Evolutionary conservation across 2,113 vertebrate species (phyloP).

Genomic region (sheep (Ovis aries)): ARS-UI_Ramb_v3.0 NC_056055.1:58472501-58473000

Average conservation of each 20-base stretch:
- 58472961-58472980: accelerated
- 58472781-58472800: not conserved
- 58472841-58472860: not conserved
- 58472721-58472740: not conserved
- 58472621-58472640: not conserved
- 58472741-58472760: not conserved
- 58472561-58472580: not conserved
- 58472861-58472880: not conserved
- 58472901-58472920: not conserved
- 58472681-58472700: not conserved
- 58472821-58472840: not conserved
- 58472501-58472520: not conserved
- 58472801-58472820: not conserved
- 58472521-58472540: not conserved
- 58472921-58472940: not conserved
- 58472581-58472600: not conserved
- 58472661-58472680: not conserved
- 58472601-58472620: not conserved
- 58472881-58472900: not conserved
- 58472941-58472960: too few species aligned
- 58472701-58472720: not conserved
- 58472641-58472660: not conserved
- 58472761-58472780: not conserved
- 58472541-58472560: not conserved
- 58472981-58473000: too few species aligned